A percentile compares a stretch with the other conserved stretches of the same genome.
These are phyloP conservation scores for Gibbula magus DNA, from an alignment of 2,888 invertebrate genomes.

Conservation along the genomic window DNA sequence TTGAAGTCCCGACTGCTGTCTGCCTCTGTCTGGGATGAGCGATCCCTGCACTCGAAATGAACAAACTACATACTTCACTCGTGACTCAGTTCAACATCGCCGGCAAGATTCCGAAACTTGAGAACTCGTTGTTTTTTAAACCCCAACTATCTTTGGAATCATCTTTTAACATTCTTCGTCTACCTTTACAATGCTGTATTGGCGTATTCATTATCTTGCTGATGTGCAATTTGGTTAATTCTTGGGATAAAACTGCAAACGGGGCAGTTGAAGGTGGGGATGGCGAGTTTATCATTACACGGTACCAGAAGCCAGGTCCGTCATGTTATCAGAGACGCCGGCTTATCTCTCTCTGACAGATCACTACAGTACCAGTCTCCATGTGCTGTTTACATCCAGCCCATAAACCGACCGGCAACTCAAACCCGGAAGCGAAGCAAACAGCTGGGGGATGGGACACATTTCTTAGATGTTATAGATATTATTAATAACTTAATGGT, in stretches of 20 bases:
- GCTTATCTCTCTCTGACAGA: slow-evolving; percentile 15
- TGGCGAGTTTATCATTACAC: neutral
- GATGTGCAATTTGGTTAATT: no score
- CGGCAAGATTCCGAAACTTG: neutral
- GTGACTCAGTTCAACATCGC: slow-evolving; percentile 24
- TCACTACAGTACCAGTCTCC: neutral
- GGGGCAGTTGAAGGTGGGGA: no score
- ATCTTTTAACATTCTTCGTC: neutral
- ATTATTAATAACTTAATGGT: no score
- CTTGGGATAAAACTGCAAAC: no score
- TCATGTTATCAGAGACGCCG: neutral
- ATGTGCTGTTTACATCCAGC: no score
- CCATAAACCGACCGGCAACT: neutral
- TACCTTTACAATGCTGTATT: no score
- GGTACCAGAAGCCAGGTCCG: neutral
- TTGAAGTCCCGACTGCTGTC: neutral
- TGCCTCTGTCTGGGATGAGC: neutral
- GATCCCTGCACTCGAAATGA: slow-evolving; percentile 21
- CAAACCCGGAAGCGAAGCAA: neutral
- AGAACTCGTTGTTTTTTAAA: neutral
- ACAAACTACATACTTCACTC: slow-evolving; percentile 14
- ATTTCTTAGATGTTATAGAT: no score
- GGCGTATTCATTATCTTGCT: no score
- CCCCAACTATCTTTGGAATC: slow-evolving; percentile 19
- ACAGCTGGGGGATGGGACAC: neutral